Percentiles rank a stretch among this genome's conserved stretches.
phyloP scores from a whole-genome alignment of 2,888 invertebrate genomes.

The Mesopsocus fuscifrons region DNA sequence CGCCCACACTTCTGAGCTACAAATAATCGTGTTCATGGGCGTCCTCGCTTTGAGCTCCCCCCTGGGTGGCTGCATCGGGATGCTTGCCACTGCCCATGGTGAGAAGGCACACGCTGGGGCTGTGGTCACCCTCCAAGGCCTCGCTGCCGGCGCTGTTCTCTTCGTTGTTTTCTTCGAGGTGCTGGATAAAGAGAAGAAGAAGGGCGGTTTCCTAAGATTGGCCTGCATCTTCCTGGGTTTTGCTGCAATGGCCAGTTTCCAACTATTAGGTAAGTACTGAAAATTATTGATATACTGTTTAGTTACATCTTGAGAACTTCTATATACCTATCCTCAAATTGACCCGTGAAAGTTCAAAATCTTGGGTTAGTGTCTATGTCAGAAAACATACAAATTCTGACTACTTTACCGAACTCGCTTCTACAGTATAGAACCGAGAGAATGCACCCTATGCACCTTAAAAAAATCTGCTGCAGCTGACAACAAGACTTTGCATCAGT shows the following conservation, averaged over 20 bases:
- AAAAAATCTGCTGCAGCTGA: no score
- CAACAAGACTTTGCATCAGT: no score
- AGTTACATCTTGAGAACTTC: neutral
- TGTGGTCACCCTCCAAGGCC: conserved; percentile 26
- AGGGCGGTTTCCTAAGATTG: conserved; percentile 14
- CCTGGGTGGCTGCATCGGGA: conserved; percentile 21
- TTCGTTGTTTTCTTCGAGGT: conserved; percentile 34
- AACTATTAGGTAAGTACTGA: conserved; percentile 18
- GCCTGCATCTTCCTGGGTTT: conserved; percentile 15
- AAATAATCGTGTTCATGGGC: conserved; percentile 27
- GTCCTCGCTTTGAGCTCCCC: conserved; percentile 30
- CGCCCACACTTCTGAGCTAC: conserved; percentile 24
- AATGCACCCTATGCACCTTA: neutral
- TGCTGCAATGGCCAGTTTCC: conserved; percentile 15
- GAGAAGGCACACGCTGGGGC: conserved; percentile 16
- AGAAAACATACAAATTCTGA: neutral
- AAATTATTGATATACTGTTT: neutral
- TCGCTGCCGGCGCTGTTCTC: conserved; percentile 31
- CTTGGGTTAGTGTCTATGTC: no score
- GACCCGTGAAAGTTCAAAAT: neutral
- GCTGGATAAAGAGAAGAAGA: conserved; percentile 26
- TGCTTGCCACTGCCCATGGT: neutral
- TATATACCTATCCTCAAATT: neutral
- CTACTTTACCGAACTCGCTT: neutral
- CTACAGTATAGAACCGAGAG: neutral